Conservation (phyloP, 2,888 invertebrate genomes). For the Fragum whitleyi region DNA sequence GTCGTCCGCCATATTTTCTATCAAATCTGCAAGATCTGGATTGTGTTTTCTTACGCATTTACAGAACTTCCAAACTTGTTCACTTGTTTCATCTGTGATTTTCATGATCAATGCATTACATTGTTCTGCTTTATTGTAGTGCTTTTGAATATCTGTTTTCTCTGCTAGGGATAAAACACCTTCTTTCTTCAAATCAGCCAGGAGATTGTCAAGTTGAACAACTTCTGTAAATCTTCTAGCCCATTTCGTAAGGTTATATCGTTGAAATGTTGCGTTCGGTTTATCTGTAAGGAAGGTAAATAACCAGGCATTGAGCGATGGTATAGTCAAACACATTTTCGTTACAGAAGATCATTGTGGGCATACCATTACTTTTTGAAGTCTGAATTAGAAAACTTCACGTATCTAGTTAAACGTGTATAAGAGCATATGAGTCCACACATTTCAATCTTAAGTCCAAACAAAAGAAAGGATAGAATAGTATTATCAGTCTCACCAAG, state of each 20-base stretch:
- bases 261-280: slow-evolving; percentile 5
- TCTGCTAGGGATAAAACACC: neutral
- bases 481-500: too few species aligned
- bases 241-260: slow-evolving; percentile 22
- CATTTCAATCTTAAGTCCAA: too few species aligned
- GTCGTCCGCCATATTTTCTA: slow-evolving; percentile 24
- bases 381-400: too few species aligned
- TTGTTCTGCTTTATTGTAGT: slow-evolving; percentile 27
- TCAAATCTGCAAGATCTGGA: slow-evolving; percentile 13
- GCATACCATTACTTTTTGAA: too few species aligned
- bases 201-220: neutral
- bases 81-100: slow-evolving; percentile 1
- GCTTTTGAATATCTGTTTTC: neutral
- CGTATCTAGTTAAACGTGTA: too few species aligned
- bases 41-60: slow-evolving; percentile 6
- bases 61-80: slow-evolving; percentile 1
- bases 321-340: too few species aligned
- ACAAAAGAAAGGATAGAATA: too few species aligned
- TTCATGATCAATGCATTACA: slow-evolving; percentile 2
- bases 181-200: neutral
- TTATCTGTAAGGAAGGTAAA: slow-evolving; percentile 21
- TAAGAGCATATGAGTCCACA: too few species aligned
- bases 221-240: slow-evolving; percentile 1
- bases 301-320: too few species aligned
- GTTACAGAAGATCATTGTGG: too few species aligned